A percentile compares a stretch with the other conserved stretches of the same genome.
Evolutionary conservation across 2,113 vertebrate species (phyloP).

Genomic region (Ophiodon elongatus): DNA sequence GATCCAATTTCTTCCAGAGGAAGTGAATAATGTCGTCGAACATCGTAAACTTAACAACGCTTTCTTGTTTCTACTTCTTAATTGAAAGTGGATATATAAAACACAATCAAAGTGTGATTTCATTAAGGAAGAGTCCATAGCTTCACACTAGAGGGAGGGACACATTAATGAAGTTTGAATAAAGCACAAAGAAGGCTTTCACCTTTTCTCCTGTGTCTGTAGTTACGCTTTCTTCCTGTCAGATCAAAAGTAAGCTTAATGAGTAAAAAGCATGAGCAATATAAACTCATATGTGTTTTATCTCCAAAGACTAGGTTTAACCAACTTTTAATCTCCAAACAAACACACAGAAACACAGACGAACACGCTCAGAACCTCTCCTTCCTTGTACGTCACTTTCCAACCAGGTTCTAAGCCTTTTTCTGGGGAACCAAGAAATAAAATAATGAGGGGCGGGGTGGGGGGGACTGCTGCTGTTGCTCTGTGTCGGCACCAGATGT

Average conservation of each 20-base stretch:
- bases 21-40: neutral
- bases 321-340: neutral
- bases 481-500: conserved; percentile 75
- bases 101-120: neutral
- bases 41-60: neutral
- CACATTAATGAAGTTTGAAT: neutral
- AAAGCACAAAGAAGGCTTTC: neutral
- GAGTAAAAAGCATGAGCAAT: neutral
- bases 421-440: conserved; percentile 45
- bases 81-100: conserved; percentile 20
- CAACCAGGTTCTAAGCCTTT: conserved; percentile 9
- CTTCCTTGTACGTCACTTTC: neutral
- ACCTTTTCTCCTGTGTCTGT: conserved; percentile 1
- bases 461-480: conserved; percentile 29
- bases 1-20: conserved; percentile 17
- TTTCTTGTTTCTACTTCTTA: neutral
- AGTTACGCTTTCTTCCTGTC: neutral
- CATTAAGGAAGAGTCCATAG: neutral
- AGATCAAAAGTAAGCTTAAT: conserved; percentile 5
- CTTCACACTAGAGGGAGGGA: neutral
- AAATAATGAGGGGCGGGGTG: conserved; percentile 49
- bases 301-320: neutral
- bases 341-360: conserved; percentile 1
- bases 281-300: neutral
- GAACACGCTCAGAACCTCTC: neutral